phyloP scores from a whole-genome alignment of 2,113 vertebrate species.

The Hippocampus mohnikei region DNA sequence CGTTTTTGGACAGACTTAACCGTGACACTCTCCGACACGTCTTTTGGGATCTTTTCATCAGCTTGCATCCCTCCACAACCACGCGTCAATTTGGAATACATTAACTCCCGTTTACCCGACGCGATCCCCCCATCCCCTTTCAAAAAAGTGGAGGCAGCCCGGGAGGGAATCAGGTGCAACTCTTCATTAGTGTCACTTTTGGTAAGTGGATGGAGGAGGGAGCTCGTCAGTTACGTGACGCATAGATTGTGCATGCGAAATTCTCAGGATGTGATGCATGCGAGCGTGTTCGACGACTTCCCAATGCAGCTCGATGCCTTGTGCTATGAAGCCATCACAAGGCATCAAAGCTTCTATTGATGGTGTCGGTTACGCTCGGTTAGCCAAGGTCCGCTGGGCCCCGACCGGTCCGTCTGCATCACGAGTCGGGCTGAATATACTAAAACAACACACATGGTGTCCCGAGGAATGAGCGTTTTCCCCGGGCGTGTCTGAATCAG shows the following conservation, averaged over 20 bases:
- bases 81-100: constrained; percentile 2
- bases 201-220: constrained; percentile 50
- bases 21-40: constrained; percentile 43
- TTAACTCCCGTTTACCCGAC: not conserved
- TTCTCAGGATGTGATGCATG: constrained; percentile 2
- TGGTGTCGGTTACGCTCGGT: not conserved
- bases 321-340: constrained; percentile 1
- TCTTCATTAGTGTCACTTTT: constrained; percentile 48
- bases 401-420: not conserved
- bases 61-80: not conserved
- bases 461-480: constrained; percentile 13
- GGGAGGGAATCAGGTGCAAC: constrained; percentile 45
- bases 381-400: not conserved
- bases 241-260: constrained; percentile 14
- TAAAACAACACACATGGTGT: constrained; percentile 21
- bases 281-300: not conserved
- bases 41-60: constrained; percentile 1
- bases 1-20: not conserved
- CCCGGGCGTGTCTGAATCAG: constrained; percentile 69
- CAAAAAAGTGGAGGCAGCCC: constrained; percentile 31
- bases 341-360: not conserved
- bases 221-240: not conserved
- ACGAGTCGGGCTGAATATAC: constrained; percentile 22
- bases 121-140: not conserved
- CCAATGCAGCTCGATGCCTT: not conserved